phyloP scores from a whole-genome alignment of 2,113 vertebrate genomes.

The Lucifuga dentata region DNA sequence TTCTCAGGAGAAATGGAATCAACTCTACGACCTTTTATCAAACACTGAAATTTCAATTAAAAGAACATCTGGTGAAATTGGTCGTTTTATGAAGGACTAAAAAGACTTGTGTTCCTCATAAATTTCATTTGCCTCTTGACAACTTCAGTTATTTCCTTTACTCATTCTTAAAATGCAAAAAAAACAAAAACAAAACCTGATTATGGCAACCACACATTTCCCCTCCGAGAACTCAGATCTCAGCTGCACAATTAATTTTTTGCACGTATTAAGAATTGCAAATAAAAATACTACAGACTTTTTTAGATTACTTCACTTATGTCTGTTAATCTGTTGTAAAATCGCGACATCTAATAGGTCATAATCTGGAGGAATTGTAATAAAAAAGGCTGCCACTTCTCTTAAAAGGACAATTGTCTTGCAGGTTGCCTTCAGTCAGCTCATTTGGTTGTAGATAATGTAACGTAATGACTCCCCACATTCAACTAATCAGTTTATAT shows the following conservation, averaged over 20 bases:
- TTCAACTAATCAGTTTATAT: not conserved
- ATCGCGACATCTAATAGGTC: no score
- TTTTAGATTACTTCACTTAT: no score
- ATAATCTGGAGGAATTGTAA: not conserved
- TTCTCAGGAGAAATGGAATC: no score
- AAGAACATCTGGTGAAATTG: no score
- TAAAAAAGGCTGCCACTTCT: not conserved
- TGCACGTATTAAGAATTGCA: not conserved
- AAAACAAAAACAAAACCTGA: no score
- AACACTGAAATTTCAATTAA: no score
- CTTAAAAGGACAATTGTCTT: not conserved
- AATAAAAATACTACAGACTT: no score
- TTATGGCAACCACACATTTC: constrained; percentile 40
- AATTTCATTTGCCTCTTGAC: no score
- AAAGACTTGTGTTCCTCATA: constrained; percentile 7
- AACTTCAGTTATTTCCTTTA: constrained; percentile 8
- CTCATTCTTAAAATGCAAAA: constrained; percentile 17
- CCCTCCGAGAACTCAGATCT: constrained; percentile 34
- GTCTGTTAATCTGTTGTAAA: no score
- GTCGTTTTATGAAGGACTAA: not conserved
- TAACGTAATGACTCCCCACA: not conserved
- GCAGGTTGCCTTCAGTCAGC: not conserved
- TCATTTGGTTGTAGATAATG: constrained; percentile 4
- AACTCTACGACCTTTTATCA: no score
- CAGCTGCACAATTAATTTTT: constrained; percentile 36